phyloP scores from a whole-genome alignment of 1,140 invertebrate genomes.

The Dendrolimus punctatus region DNA sequence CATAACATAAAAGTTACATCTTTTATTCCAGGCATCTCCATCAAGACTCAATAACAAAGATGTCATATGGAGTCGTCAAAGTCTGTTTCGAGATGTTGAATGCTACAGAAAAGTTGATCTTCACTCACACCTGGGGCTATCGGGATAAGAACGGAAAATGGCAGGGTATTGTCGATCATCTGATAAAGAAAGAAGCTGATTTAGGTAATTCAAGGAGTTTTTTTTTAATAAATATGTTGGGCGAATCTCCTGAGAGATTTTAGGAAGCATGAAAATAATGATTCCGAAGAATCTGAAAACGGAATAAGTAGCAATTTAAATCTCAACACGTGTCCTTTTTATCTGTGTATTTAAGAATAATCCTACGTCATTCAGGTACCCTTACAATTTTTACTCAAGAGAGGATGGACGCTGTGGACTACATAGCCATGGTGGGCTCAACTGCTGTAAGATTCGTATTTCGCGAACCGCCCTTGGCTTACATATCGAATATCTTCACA shows the following conservation, averaged over 20 bases:
- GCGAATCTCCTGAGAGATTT: too few species aligned
- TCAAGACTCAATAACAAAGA: constrained; percentile 59
- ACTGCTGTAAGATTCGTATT: constrained; percentile 76
- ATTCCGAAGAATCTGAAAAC: too few species aligned
- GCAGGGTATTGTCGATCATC: constrained; percentile 47
- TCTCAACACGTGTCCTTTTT: neutral
- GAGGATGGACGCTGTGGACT: constrained; percentile 69
- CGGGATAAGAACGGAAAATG: constrained; percentile 56
- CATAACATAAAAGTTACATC: too few species aligned
- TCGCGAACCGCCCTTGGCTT: constrained; percentile 75
- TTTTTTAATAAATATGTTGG: too few species aligned
- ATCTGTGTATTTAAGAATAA: neutral
- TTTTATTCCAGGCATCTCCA: constrained; percentile 41
- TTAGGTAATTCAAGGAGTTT: constrained; percentile 26
- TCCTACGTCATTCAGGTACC: constrained; percentile 33
- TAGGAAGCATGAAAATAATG: too few species aligned
- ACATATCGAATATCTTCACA: constrained; percentile 75
- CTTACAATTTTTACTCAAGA: constrained; percentile 56
- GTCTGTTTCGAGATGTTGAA: constrained; percentile 62
- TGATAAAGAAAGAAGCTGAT: constrained; percentile 56
- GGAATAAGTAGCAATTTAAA: neutral
- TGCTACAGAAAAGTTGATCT: constrained; percentile 39
- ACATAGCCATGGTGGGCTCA: constrained; percentile 75
- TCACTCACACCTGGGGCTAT: constrained; percentile 58
- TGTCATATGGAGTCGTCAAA: constrained; percentile 53